Conservation (phyloP, 1,140 invertebrate species). For the Drosophila equinoxialis region DNA sequence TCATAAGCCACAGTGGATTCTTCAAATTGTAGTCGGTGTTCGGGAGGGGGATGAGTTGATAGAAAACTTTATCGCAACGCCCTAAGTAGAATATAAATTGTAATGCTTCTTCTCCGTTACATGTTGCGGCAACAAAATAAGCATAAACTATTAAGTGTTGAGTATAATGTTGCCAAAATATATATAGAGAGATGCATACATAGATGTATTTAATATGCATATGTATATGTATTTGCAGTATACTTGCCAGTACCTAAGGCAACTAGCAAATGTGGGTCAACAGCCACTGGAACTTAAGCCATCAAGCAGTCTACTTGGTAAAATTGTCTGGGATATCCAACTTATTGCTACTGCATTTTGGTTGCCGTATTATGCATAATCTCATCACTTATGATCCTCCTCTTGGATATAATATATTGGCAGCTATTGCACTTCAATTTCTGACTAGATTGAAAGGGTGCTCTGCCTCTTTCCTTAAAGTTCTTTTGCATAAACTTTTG, state of each 20-base stretch:
- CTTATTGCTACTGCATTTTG: slow-evolving; percentile 38
- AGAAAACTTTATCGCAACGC: slow-evolving; percentile 64
- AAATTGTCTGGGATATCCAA: slow-evolving; percentile 53
- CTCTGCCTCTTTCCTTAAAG: neutral
- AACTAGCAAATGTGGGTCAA: slow-evolving; percentile 32
- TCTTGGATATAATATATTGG: slow-evolving; percentile 61
- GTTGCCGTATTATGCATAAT: slow-evolving; percentile 50
- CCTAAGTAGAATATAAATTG: slow-evolving; percentile 70
- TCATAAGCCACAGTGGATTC: slow-evolving; percentile 60
- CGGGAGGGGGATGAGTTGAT: slow-evolving; percentile 26
- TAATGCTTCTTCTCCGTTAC: slow-evolving; percentile 6
- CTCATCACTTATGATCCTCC: slow-evolving; percentile 68
- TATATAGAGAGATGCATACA: slow-evolving; percentile 11
- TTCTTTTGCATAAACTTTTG: slow-evolving; percentile 33
- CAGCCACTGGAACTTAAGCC: slow-evolving; percentile 60
- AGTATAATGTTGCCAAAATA: slow-evolving; percentile 74
- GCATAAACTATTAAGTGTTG: slow-evolving; percentile 74
- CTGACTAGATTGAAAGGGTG: slow-evolving; percentile 4
- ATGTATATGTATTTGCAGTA: slow-evolving; percentile 24
- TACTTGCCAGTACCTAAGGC: slow-evolving; percentile 41
- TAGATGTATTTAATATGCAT: neutral
- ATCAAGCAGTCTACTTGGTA: slow-evolving; percentile 28
- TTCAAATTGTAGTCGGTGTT: neutral
- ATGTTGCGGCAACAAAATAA: slow-evolving; percentile 67
- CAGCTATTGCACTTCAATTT: slow-evolving; percentile 31